Conservation (phyloP, 2,113 vertebrate genomes). For the Cairina moschata region DNA sequence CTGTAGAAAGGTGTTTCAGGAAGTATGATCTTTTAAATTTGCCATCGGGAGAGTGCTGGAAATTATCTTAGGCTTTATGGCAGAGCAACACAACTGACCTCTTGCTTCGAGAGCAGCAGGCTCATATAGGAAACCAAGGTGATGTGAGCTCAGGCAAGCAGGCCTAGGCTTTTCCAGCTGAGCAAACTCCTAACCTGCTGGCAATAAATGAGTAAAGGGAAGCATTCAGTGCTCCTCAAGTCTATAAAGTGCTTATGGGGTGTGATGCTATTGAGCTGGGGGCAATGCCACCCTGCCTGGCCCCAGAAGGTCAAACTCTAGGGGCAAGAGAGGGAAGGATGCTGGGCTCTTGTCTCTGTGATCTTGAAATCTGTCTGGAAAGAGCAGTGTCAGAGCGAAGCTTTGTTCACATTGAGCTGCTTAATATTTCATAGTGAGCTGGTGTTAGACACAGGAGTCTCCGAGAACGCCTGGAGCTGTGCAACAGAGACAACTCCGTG, state of each 20-base stretch:
- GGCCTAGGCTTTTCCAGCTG: background rate
- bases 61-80: background rate
- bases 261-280: background rate
- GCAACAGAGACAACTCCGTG: background rate
- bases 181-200: background rate
- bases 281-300: background rate
- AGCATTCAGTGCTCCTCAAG: background rate
- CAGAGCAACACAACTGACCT: background rate
- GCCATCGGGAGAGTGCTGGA: background rate
- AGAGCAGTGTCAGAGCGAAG: background rate
- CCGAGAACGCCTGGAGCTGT: background rate
- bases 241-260: background rate
- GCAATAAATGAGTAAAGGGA: background rate
- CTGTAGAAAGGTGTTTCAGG: background rate
- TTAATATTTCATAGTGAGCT: background rate
- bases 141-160: background rate
- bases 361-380: background rate
- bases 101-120: background rate
- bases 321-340: background rate
- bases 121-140: background rate
- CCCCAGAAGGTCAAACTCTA: accelerated
- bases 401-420: background rate
- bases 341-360: background rate
- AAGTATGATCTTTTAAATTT: background rate
- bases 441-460: background rate